Conservation (phyloP, 1,140 invertebrate species). For the Philaenus spumarius region DNA sequence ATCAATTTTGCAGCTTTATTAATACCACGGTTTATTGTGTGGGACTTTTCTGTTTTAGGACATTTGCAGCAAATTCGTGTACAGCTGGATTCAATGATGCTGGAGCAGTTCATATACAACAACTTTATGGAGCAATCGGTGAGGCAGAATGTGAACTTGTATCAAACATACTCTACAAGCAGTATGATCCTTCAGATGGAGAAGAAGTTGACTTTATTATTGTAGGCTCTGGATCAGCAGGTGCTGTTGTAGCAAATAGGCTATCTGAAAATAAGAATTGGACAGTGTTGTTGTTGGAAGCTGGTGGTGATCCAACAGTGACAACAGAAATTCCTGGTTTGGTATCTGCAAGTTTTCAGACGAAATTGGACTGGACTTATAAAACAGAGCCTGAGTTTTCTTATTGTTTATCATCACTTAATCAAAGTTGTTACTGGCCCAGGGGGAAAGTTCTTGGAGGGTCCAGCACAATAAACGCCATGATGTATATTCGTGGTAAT, state of each 20-base stretch:
- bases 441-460: conserved; percentile 63
- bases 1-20: too few relatives aligned
- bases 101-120: too few relatives aligned
- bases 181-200: conserved; percentile 40
- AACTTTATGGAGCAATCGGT: neutral
- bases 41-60: too few relatives aligned
- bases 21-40: too few relatives aligned
- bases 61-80: too few relatives aligned
- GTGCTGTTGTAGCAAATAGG: conserved; percentile 84
- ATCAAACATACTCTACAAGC: conserved; percentile 50
- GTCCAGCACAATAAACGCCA: conserved; percentile 74
- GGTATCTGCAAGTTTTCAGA: conserved; percentile 65
- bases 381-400: conserved; percentile 68
- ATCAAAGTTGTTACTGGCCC: conserved; percentile 48
- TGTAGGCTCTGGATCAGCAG: conserved; percentile 83
- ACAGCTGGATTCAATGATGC: too few relatives aligned
- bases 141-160: neutral
- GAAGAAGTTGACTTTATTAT: conserved; percentile 36
- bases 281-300: conserved; percentile 74
- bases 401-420: conserved; percentile 35
- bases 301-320: conserved; percentile 73
- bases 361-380: conserved; percentile 88
- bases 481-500: conserved; percentile 84
- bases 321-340: conserved; percentile 69
- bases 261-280: conserved; percentile 81